Evolutionary conservation across 2,888 invertebrate genomes (phyloP).

Genomic region (Melanostoma scalare): DNA sequence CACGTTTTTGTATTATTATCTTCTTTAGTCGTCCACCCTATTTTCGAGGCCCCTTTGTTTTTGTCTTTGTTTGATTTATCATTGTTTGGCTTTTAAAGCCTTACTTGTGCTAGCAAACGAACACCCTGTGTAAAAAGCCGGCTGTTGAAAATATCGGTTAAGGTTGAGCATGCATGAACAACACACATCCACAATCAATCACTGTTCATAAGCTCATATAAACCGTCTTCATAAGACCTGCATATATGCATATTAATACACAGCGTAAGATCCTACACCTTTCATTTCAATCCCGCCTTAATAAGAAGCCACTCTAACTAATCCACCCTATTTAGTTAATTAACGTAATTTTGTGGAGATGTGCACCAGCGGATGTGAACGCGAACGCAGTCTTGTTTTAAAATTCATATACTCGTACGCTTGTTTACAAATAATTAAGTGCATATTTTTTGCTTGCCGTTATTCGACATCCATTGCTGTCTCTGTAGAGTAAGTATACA

Average conservation of each 20-base stretch:
- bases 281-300: conserved; percentile 2
- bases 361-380: conserved; percentile 32
- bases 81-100: neutral
- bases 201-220: conserved; percentile 45
- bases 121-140: conserved; percentile 57
- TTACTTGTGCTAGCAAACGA: neutral
- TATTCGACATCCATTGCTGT: conserved; percentile 31
- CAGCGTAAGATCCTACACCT: neutral
- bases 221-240: too few species aligned
- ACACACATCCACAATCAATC: conserved; percentile 13
- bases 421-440: conserved; percentile 73
- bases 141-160: conserved; percentile 52
- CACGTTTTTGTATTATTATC: neutral
- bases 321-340: conserved; percentile 44
- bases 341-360: conserved; percentile 34
- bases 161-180: conserved; percentile 5
- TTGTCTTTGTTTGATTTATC: conserved; percentile 37
- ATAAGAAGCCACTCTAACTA: neutral
- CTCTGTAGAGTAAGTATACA: neutral
- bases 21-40: neutral
- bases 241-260: too few species aligned
- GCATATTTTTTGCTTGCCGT: conserved; percentile 44
- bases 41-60: conserved; percentile 15
- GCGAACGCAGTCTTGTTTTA: conserved; percentile 30
- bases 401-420: conserved; percentile 24